Evolutionary conservation across 2,113 vertebrate species (phyloP).

Genomic region (Eurystomus gularis): DNA sequence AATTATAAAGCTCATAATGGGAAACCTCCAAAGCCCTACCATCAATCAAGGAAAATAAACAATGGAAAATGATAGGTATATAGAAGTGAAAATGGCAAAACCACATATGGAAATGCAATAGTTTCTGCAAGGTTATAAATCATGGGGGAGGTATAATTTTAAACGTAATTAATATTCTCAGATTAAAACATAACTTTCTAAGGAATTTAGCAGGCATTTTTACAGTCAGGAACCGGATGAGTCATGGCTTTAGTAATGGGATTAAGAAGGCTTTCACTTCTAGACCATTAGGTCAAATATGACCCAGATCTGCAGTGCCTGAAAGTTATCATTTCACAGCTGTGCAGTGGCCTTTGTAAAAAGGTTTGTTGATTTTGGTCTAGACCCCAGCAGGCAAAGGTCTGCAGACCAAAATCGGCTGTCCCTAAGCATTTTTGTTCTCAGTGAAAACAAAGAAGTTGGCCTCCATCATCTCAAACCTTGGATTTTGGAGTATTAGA

Average conservation of each 20-base stretch:
- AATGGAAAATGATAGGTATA: conserved; percentile 78
- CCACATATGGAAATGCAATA: conserved; percentile 59
- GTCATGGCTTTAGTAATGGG: not conserved
- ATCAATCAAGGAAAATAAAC: conserved; percentile 83
- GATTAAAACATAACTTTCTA: conserved; percentile 76
- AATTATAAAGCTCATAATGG: conserved; percentile 84
- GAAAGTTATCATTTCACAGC: conserved; percentile 45
- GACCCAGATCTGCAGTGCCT: not conserved
- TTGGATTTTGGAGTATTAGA: not conserved
- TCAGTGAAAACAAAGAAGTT: not conserved
- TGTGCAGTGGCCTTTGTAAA: conserved; percentile 5
- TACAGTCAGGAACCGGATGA: not conserved
- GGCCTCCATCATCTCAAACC: not conserved
- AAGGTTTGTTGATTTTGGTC: conserved; percentile 27
- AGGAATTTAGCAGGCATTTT: conserved; percentile 40
- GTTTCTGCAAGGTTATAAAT: conserved; percentile 76
- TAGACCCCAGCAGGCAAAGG: not conserved
- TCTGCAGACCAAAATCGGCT: not conserved
- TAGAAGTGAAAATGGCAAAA: conserved; percentile 71
- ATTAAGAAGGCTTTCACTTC: not conserved
- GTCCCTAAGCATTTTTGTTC: not conserved
- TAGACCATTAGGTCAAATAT: conserved; percentile 25
- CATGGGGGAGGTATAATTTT: conserved; percentile 64
- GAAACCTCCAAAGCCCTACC: conserved; percentile 72
- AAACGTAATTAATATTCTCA: conserved; percentile 75